Percentiles rank a stretch among this genome's conserved stretches.
Evolutionary conservation across 2,797 vertebrate species (phyloP).

Genomic region (Pygocentrus nattereri): DNA sequence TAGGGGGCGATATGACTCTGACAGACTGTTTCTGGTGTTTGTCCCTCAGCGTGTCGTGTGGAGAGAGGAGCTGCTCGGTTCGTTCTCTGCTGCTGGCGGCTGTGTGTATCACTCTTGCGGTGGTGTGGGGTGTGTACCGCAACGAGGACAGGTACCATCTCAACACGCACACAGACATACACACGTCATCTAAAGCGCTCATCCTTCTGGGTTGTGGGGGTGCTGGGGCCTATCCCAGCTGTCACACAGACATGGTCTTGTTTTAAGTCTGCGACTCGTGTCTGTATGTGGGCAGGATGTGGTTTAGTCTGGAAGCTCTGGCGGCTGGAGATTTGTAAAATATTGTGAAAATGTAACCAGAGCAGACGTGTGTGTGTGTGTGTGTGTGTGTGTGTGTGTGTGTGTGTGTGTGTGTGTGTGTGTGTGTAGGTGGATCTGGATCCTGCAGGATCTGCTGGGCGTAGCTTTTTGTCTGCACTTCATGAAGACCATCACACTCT

Average conservation of each 20-base stretch:
- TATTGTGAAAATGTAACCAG: background rate
- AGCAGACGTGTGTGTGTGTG: background rate
- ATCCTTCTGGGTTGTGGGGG: too few relatives aligned
- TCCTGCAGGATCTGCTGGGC: constrained; percentile 93
- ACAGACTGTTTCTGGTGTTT: background rate
- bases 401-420: constrained; percentile 6
- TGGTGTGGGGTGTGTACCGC: constrained; percentile 91
- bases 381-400: background rate
- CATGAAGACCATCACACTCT: constrained; percentile 92
- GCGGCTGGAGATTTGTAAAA: background rate
- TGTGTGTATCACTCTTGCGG: constrained; percentile 84
- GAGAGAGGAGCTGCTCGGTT: constrained; percentile 80
- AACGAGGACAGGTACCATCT: constrained; percentile 91
- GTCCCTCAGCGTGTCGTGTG: constrained; percentile 78
- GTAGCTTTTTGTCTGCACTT: constrained; percentile 95
- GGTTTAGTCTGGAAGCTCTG: constrained; percentile 5
- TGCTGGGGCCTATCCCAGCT: too few relatives aligned
- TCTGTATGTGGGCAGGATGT: constrained; percentile 18
- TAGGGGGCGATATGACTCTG: too few relatives aligned
- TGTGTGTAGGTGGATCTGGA: constrained; percentile 92
- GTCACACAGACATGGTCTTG: background rate
- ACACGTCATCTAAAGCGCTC: too few relatives aligned
- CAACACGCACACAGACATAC: background rate
- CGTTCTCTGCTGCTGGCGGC: constrained; percentile 85
- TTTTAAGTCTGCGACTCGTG: constrained; percentile 15